phyloP scores from a whole-genome alignment of 2,113 vertebrate species.

The Amblyopsis rosae region DNA sequence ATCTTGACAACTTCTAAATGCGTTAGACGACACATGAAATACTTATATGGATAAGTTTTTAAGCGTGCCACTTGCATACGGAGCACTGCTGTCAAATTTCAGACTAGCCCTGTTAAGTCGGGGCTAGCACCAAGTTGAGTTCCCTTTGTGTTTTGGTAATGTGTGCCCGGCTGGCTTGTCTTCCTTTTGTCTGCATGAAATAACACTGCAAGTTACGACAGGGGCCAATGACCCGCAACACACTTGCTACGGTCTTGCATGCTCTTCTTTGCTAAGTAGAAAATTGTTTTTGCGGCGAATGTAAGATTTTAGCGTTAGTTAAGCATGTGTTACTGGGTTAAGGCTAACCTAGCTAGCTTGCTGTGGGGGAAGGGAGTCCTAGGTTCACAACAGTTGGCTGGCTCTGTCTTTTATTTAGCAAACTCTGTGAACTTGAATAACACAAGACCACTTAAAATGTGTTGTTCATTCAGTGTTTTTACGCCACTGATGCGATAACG shows the following conservation, averaged over 20 bases:
- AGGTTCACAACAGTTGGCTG: conserved; percentile 71
- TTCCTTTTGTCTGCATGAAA: conserved; percentile 20
- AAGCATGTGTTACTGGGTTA: conserved; percentile 40
- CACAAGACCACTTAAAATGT: neutral
- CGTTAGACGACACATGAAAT: neutral
- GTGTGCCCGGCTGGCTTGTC: conserved; percentile 52
- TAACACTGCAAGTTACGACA: conserved; percentile 7
- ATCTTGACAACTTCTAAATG: conserved; percentile 50
- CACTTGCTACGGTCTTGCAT: too few species aligned
- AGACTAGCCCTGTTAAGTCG: conserved; percentile 48
- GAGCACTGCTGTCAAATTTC: conserved; percentile 19
- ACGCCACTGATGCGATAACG: too few species aligned
- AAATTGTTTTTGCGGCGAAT: neutral
- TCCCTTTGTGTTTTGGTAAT: conserved; percentile 76
- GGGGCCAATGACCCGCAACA: too few species aligned
- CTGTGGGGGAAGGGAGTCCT: conserved; percentile 74
- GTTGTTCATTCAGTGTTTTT: neutral
- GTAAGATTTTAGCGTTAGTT: conserved; percentile 30
- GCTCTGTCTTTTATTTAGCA: conserved; percentile 61
- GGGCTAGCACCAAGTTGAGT: conserved; percentile 71
- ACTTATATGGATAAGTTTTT: neutral
- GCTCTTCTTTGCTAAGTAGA: too few species aligned
- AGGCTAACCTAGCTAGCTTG: conserved; percentile 51
- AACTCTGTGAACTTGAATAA: conserved; percentile 71
- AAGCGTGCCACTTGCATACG: neutral